Conservation (phyloP, 2,888 invertebrate species). For the Lapara coniferarum region DNA sequence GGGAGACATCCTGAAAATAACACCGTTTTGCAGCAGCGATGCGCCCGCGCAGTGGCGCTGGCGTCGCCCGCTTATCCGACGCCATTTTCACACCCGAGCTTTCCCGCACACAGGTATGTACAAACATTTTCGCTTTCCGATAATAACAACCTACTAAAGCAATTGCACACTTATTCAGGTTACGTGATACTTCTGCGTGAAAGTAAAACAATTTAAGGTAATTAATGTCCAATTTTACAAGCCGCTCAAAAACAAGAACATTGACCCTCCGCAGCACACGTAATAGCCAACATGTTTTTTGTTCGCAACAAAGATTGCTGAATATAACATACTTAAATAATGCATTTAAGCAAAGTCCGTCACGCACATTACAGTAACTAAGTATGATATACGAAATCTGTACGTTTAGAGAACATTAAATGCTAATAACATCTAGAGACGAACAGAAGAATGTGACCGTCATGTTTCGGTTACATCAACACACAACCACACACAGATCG, state of each 20-base stretch:
- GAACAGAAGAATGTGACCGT: conserved; percentile 78
- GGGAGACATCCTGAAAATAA: conserved; percentile 84
- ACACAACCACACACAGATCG: conserved; percentile 55
- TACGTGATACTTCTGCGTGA: conserved; percentile 21
- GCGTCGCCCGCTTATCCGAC: conserved; percentile 69
- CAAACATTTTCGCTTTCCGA: conserved; percentile 42
- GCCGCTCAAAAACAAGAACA: conserved; percentile 68
- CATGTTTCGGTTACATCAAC: conserved; percentile 83
- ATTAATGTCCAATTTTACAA: conserved; percentile 41
- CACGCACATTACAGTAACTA: conserved; percentile 40
- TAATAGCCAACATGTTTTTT: conserved; percentile 82
- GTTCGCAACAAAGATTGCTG: conserved; percentile 66
- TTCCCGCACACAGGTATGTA: conserved; percentile 79
- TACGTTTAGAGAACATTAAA: conserved; percentile 47
- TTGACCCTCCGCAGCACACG: conserved; percentile 75
- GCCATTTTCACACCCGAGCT: conserved; percentile 82
- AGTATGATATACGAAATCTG: conserved; percentile 41
- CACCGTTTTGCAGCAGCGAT: conserved; percentile 74
- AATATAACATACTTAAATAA: conserved; percentile 55
- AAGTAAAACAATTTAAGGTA: conserved; percentile 34
- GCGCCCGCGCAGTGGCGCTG: conserved; percentile 75
- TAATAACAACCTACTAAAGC: conserved; percentile 39
- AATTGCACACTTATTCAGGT: conserved; percentile 23
- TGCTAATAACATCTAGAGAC: conserved; percentile 76
- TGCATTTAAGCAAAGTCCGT: conserved; percentile 46